Base-by-base conservation (phyloP, 2,888 invertebrate species). In the Drosophila picticornis region DNA sequence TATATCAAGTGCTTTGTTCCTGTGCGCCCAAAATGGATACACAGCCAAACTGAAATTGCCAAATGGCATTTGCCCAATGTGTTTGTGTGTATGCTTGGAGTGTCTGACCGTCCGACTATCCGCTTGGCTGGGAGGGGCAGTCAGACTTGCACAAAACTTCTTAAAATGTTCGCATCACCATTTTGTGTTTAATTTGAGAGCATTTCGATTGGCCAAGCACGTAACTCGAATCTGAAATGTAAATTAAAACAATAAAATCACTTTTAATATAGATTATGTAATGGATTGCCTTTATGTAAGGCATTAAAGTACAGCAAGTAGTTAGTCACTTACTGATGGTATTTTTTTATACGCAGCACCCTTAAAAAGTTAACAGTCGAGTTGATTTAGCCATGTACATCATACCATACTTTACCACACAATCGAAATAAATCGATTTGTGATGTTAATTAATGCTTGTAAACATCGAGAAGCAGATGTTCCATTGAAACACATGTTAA, bases 1-100 rank as follows among this genome's bases (percentile, higher is more conserved):
- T 85, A 85, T 83, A 84, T 79, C 70, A 76, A 84, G 83, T 62
- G 69, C 74, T 72, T 80, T 71, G 59, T 64, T 77, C 65, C 70
- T 70, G 55, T 48, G 64, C 52, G 64, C 80, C 71, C 56, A 29
- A 40, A 75, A 75, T 78, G 85, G 81, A 83, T 75, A 76, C 78
- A 73, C 65, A 64, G 48, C 76, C 65, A 80, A 52, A 51, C 66
- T 68, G 75, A 86, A 87, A 84, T 80, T 82, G 76, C 83, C 80
- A 84, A 84, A 84, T 87, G 80, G 72, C 78, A 72, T 82, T 80
- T 73, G 62, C 70, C 50, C 32, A 55, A 31, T 56, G 63, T 32
- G 51, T 58, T 34, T 34, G 51, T 61, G 16, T 46, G 52, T 57
- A 50, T 58, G 61, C 16, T 36, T 63, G 52, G 62, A 62, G 59